Base-by-base conservation (phyloP, 1,140 invertebrate genomes). In the Cyrtorhinus lividipennis region DNA sequence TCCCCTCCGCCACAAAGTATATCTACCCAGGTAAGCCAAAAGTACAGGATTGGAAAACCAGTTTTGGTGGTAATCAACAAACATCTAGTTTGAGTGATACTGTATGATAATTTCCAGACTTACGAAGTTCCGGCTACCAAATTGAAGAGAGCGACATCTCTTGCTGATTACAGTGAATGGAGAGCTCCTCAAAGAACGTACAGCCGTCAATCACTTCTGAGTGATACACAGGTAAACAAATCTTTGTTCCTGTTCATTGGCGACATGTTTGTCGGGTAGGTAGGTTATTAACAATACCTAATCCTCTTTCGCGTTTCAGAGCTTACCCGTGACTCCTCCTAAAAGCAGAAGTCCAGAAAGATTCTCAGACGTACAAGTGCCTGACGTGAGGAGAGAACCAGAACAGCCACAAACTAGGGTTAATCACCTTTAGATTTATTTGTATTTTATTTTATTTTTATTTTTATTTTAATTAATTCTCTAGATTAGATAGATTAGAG, bases 1-100 rank as follows among this genome's bases (percentile, higher is more conserved):
- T 91, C 88, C 20, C 88, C 88, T 59, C 86, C 87, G 38, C 88
- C 88, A 5, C 88, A 91, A 74, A 87, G 78, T 71, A 88, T 88
- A 68, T 87, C 88, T 24, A 91, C 88, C 24, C 89, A 91, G 80
- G 88, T 90, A 80, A 75, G 13, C 24, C 15, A 10, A 22, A 10
- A 56, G 8, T 8, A 8, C 8, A 18, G 53, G n/a, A 12, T 18
- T 12, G 23, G 8, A 56, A 56, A 56, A 20, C 27, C 23, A 3
- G 15, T 24, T 12, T 24, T 59, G 2, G 15, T 12, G 8, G 8
- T 2, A 24, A 59, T 59, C 20, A 59, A 8, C 24, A 2, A 59
- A 24, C 20, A 25, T 12, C n/a, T n/a, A n/a, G n/a, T n/a, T n/a
- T n/a, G n/a, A n/a, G n/a, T n/a, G n/a, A 10, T 44, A 38, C 2